A percentile compares a stretch with the other conserved stretches of the same genome.
These are phyloP conservation scores for Neodiprion lecontei DNA, from an alignment of 1,140 invertebrate species.

Conservation along the genomic window DNA sequence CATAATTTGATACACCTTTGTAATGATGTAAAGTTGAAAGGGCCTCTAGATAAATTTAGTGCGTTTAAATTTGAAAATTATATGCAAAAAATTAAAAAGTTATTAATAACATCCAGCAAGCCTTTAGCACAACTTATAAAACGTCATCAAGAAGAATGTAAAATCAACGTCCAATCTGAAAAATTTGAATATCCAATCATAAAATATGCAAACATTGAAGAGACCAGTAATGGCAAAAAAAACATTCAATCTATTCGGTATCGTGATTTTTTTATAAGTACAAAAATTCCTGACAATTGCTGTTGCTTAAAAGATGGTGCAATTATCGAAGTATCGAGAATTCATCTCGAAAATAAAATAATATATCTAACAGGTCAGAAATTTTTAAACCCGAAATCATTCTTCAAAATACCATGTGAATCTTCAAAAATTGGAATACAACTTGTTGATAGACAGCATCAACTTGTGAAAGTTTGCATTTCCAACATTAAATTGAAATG, in stretches of 20 bases:
- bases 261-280: not conserved
- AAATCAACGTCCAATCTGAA: not conserved
- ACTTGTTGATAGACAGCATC: not conserved
- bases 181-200: not conserved
- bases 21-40: constrained; percentile 15
- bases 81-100: constrained; percentile 17
- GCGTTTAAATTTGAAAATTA: constrained; percentile 27
- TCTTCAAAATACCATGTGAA: not conserved
- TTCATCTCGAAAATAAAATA: not conserved
- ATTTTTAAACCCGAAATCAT: not conserved
- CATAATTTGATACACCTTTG: constrained; percentile 23
- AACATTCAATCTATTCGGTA: not conserved
- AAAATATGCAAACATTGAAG: not conserved
- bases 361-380: not conserved
- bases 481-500: not conserved
- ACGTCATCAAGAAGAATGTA: constrained; percentile 18
- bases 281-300: not conserved
- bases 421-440: not conserved
- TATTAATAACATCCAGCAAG: constrained; percentile 22
- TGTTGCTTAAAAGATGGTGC: constrained; percentile 3
- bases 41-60: constrained; percentile 23
- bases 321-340: not conserved
- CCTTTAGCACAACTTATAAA: constrained; percentile 24
- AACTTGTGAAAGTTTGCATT: not conserved
- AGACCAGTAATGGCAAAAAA: not conserved